These are phyloP conservation scores for Microctenopoma lineatum DNA, from an alignment of 2,797 vertebrate genomes.

Conservation along the genomic window DNA sequence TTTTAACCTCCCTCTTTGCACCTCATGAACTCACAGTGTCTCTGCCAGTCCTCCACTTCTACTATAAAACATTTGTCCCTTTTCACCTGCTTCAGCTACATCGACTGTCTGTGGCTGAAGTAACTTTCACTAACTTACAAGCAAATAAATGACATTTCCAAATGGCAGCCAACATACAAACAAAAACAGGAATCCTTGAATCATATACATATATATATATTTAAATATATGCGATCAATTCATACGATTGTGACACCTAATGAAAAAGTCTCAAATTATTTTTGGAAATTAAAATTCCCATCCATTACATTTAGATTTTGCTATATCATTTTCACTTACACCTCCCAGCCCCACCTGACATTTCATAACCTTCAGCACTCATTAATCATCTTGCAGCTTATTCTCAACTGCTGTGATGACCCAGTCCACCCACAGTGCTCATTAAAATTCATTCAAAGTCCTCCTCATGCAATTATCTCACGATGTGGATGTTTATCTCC, in stretches of 20 bases:
- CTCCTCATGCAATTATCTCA: slow-evolving; percentile 8
- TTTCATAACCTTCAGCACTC: slow-evolving; percentile 43
- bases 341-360: slow-evolving; percentile 32
- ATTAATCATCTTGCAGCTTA: slow-evolving; percentile 43
- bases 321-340: slow-evolving; percentile 1
- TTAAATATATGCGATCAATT: too few species aligned
- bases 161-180: background rate
- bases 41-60: background rate
- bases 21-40: slow-evolving; percentile 3
- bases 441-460: slow-evolving; percentile 57
- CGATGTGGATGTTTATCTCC: slow-evolving; percentile 12
- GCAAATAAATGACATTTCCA: background rate
- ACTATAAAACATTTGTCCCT: background rate
- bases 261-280: slow-evolving; percentile 3
- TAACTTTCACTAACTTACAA: background rate
- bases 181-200: background rate
- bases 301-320: slow-evolving; percentile 1
- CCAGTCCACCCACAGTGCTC: slow-evolving; percentile 46
- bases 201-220: too few species aligned
- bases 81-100: background rate
- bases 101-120: background rate
- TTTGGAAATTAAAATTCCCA: background rate
- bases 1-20: slow-evolving; percentile 27
- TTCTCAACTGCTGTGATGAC: slow-evolving; percentile 43
- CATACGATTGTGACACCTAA: background rate